phyloP scores from a whole-genome alignment of 2,113 vertebrate species.

The Labeo catla region DNA sequence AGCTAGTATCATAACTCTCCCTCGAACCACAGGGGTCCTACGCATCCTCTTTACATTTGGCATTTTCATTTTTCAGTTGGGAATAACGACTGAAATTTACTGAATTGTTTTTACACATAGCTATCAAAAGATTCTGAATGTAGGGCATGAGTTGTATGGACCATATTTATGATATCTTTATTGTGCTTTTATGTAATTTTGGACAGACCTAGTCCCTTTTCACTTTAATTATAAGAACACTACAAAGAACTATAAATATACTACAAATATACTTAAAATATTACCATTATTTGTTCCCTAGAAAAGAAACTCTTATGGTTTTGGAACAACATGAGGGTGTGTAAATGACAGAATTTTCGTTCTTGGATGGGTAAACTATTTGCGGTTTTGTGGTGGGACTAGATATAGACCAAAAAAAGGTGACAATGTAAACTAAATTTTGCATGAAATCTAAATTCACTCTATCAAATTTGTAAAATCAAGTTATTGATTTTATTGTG shows the following conservation, averaged over 20 bases:
- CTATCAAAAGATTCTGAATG: too few relatives aligned
- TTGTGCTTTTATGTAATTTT: background rate
- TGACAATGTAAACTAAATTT: background rate
- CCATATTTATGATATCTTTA: background rate
- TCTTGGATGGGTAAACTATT: too few relatives aligned
- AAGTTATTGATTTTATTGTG: background rate
- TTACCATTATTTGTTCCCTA: background rate
- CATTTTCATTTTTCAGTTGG: background rate
- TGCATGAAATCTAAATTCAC: background rate
- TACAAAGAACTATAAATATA: too few relatives aligned
- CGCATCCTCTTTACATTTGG: background rate
- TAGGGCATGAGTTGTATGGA: background rate
- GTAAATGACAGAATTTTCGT: background rate
- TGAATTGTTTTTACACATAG: too few relatives aligned
- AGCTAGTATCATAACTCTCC: background rate
- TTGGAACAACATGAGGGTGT: background rate
- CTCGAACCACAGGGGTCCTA: background rate
- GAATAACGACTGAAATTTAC: too few relatives aligned
- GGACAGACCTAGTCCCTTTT: background rate
- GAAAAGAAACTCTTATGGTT: background rate
- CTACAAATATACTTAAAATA: background rate
- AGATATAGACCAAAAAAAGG: background rate
- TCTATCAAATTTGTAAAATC: background rate
- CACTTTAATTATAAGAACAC: background rate
- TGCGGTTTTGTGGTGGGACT: background rate